A percentile compares a stretch with the other conserved stretches of the same genome.
Evolutionary conservation across 1,140 invertebrate species (phyloP).

Genomic region (Sycobia sp.): DNA sequence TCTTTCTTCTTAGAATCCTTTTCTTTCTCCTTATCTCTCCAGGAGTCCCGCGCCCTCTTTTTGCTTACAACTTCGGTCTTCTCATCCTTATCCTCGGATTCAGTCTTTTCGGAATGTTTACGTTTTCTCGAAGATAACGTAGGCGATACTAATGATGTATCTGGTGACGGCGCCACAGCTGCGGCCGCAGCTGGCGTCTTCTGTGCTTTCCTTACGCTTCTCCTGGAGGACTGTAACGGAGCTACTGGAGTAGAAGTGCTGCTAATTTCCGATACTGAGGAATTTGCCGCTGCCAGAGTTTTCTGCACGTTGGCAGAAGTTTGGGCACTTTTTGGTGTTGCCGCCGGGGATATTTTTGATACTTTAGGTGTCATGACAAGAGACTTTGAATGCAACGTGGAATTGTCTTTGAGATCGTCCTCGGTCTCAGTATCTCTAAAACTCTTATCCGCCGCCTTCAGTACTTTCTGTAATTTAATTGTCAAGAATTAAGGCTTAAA

Average conservation of each 20-base stretch:
- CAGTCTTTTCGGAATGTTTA: constrained; percentile 60
- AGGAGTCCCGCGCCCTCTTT: constrained; percentile 51
- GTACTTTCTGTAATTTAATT: constrained; percentile 1
- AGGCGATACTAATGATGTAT: not conserved
- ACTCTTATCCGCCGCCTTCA: constrained; percentile 36
- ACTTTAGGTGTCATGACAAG: constrained; percentile 28
- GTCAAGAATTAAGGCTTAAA: no score
- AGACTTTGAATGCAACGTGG: constrained; percentile 1
- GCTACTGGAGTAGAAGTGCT: constrained; percentile 9
- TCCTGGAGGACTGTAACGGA: constrained; percentile 35
- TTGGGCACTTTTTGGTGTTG: constrained; percentile 39
- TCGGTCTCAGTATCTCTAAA: constrained; percentile 52
- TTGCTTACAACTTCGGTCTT: constrained; percentile 40
- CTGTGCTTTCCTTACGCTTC: constrained; percentile 47
- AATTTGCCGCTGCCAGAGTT: constrained; percentile 26
- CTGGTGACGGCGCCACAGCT: not conserved
- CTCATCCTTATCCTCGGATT: constrained; percentile 49
- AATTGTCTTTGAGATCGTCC: constrained; percentile 37
- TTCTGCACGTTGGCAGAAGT: constrained; percentile 25
- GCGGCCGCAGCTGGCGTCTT: constrained; percentile 35
- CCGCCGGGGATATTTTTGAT: constrained; percentile 19
- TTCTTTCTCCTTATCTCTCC: constrained; percentile 38
- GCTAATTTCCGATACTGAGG: not conserved
- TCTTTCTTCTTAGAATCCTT: constrained; percentile 36
- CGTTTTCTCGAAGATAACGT: constrained; percentile 49